Evolutionary conservation across 2,888 invertebrate species (phyloP).

Genomic region (Lasioglossum pauxillum): DNA sequence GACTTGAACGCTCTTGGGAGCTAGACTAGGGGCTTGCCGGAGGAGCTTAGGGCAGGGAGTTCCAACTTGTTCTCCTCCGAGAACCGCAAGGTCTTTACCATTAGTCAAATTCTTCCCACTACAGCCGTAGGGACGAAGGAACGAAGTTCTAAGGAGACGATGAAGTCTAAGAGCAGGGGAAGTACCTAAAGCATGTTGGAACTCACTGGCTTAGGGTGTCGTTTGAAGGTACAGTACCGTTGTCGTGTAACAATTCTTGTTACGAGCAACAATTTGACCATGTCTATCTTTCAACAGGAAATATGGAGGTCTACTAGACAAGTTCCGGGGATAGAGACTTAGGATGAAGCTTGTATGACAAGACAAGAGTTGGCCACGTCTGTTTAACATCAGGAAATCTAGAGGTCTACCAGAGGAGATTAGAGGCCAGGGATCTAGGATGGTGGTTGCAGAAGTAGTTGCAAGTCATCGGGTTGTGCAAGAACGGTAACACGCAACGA

Average conservation of each 20-base stretch:
- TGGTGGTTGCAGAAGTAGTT: neutral
- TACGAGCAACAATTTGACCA: accelerated
- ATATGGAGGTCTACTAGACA: neutral
- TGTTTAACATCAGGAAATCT: neutral
- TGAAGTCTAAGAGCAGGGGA: no score
- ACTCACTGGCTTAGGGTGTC: no score
- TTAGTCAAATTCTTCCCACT: no score
- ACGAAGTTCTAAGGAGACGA: no score
- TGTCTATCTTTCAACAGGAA: neutral
- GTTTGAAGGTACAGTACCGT: neutral
- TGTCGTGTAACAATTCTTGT: neutral
- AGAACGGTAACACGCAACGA: conserved; percentile 7
- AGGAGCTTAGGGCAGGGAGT: no score
- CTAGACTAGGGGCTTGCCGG: no score
- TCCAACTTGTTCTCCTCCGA: no score
- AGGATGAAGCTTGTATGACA: neutral
- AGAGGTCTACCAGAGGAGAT: neutral
- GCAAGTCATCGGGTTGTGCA: neutral
- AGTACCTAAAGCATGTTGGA: no score
- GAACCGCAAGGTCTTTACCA: no score
- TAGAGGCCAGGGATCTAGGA: neutral
- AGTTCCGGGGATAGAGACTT: neutral
- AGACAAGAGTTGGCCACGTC: neutral
- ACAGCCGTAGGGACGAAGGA: no score
- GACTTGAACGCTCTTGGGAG: neutral